phyloP scores from a whole-genome alignment of 2,113 vertebrate species.

The Anser brachyrhynchus region DNA sequence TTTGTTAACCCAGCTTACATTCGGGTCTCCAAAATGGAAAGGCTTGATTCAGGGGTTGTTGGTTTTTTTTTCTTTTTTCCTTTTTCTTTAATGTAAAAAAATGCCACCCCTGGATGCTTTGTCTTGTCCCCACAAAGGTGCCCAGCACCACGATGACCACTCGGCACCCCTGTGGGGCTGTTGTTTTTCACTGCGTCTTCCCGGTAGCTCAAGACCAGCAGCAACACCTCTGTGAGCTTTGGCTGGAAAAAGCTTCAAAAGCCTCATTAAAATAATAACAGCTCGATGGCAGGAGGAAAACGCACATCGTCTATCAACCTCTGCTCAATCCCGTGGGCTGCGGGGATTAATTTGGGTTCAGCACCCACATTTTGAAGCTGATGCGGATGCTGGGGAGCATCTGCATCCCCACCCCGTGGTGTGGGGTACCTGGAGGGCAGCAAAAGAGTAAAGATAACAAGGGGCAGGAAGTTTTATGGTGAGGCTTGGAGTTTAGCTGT shows the following conservation, averaged over 20 bases:
- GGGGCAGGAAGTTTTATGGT: background rate
- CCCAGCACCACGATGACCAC: background rate
- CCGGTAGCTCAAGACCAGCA: background rate
- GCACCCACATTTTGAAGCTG: background rate
- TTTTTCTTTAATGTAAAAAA: background rate
- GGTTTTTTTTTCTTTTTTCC: background rate
- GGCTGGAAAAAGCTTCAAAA: background rate
- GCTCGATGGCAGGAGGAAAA: background rate
- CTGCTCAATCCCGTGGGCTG: fast-evolving
- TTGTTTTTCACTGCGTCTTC: background rate
- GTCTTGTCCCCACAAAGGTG: background rate
- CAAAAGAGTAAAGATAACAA: background rate
- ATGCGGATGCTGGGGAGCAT: fast-evolving
- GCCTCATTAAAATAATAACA: background rate
- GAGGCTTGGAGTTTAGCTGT: background rate
- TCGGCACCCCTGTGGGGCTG: background rate
- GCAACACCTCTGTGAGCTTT: fast-evolving
- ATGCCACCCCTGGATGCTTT: background rate
- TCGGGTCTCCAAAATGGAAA: fast-evolving
- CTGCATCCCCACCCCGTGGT: background rate
- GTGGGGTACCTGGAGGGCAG: background rate
- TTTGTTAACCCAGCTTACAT: too few relatives aligned
- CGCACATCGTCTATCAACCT: fast-evolving
- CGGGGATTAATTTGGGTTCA: background rate
- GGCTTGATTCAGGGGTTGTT: background rate